Base-by-base conservation (phyloP, 2,113 vertebrate species). In the Aplodontia rufa region DNA sequence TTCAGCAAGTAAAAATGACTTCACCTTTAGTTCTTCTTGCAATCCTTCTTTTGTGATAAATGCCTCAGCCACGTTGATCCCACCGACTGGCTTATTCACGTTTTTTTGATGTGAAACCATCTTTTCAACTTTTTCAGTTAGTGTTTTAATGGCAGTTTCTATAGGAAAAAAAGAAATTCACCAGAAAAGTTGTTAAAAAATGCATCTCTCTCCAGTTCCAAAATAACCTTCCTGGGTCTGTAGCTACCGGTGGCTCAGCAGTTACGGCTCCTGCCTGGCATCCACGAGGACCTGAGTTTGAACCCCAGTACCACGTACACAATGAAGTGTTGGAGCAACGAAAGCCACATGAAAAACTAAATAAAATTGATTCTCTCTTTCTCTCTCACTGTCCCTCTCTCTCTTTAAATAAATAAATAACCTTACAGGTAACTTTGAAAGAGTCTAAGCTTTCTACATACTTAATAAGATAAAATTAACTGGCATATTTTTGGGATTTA, bases 21-120 rank as follows among this genome's bases (percentile, higher is more conserved):
- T 93, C 96, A 99, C 99, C 98, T 98, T 99, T 1, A 98, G 95
- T 49, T 99, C 99, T 98, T 99, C 99, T 98, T 98, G 98, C 45
- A 98, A 92, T 17, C 98, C 98, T 28, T 99, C 98, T 64, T 98
- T 99, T 93, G 97, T 98, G 93, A 98, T 58, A 83, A 98, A 98
- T 0, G 94, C 66, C 30, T 98, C 97, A 0, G 98, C 62, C 42
- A 98, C 37, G 66, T 98, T 98, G 82, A 99, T 88, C 69, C 99
- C 99, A 97, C 98, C 98, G 97, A 96, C 95, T 87, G 99, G 98
- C 93, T 98, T 99, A 78, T 80, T 98, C 96, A 97, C 98, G 53
- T 16, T 98, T 87, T 74, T 97, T 80, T 97, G 90, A 96, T 97
- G 96, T 97, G 96, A 95, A 98, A 97, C 90, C 71, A 98, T 98